Base-by-base conservation (phyloP, 1,140 invertebrate genomes). In the Papilio polyxenes region DNA sequence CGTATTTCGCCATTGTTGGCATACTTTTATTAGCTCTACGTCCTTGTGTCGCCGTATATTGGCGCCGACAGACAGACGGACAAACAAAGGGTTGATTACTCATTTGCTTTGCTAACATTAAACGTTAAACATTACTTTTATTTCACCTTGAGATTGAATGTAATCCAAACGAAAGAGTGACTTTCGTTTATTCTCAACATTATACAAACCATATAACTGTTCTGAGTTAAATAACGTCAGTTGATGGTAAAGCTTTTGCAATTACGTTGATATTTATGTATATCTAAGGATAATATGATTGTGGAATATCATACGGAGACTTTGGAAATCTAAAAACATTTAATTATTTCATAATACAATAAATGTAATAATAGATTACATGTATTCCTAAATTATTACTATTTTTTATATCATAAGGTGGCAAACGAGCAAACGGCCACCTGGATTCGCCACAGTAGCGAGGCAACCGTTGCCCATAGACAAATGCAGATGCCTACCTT, bases 81-180 rank as follows among this genome's bases (percentile, higher is more conserved):
- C 83, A 85, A 87, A 88, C 84, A 85, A 87, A 86, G 87, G 87
- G 87, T 82, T 86, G 85, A 85, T 86, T 84, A 85, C 85, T 89
- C 86, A 85, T 84, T 87, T 83, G 83, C 84, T 83, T 80, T 84
- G 87, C 88, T 87, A 83, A 84, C 49, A 53, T 77, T 53, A 49
- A 72, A 72, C 31, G 65, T 72, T 72, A 82, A 87, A 87, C 81
- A 78, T 84, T 86, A 89, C 87, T 89, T 83, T 86, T 84, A 85
- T 87, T 87, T 87, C 82, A 82, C 88, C 87, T 89, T 88, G 87
- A 85, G 69, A 83, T 48, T 75, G 48, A 56, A 77, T 4, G 75
- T 77, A 53, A 77, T 53, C 49, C 49, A 76, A 76, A 51, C 44
- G 75, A 53, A 77, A 75, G 69, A 40, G 49, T 17, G 56, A 59